phyloP scores from a whole-genome alignment of 2,888 invertebrate genomes.

The Ectemnius lituratus region DNA sequence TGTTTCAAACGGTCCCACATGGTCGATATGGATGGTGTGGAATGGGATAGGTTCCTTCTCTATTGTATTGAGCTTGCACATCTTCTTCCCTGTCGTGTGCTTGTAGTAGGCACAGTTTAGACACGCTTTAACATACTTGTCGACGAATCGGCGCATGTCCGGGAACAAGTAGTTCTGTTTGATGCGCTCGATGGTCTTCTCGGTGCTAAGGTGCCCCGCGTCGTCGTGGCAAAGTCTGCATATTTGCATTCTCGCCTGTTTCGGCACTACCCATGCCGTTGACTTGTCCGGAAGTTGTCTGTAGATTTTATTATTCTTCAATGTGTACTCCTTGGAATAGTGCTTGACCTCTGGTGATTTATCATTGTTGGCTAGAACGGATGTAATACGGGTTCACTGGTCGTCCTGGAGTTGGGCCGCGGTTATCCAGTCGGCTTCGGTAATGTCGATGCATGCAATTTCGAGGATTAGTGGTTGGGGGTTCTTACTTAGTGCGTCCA shows the following conservation, averaged over 20 bases:
- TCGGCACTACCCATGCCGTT: neutral
- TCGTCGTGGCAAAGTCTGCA: constrained; percentile 21
- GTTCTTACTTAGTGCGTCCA: constrained; percentile 11
- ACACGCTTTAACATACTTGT: no score
- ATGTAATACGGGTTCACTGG: neutral
- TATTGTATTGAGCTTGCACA: no score
- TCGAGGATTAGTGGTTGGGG: neutral
- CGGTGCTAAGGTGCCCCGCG: neutral
- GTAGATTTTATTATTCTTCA: neutral
- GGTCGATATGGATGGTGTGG: constrained; percentile 16
- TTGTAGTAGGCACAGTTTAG: no score
- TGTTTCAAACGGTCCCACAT: constrained; percentile 10
- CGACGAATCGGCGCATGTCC: no score
- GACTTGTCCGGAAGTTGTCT: neutral
- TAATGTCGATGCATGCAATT: neutral
- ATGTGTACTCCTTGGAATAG: neutral
- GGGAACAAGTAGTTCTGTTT: neutral
- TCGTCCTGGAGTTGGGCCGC: constrained; percentile 16
- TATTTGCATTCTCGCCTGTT: neutral
- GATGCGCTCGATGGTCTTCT: constrained; percentile 16
- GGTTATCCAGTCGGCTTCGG: constrained; percentile 11
- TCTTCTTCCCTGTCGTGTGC: no score
- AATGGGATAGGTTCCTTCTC: constrained; percentile 9
- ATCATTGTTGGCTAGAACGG: neutral
- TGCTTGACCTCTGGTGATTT: neutral